Evolutionary conservation across 2,888 invertebrate species (phyloP), one percentile per base, ranked within the genome.

Genomic region (Dryocosmus kuriphilus): DNA sequence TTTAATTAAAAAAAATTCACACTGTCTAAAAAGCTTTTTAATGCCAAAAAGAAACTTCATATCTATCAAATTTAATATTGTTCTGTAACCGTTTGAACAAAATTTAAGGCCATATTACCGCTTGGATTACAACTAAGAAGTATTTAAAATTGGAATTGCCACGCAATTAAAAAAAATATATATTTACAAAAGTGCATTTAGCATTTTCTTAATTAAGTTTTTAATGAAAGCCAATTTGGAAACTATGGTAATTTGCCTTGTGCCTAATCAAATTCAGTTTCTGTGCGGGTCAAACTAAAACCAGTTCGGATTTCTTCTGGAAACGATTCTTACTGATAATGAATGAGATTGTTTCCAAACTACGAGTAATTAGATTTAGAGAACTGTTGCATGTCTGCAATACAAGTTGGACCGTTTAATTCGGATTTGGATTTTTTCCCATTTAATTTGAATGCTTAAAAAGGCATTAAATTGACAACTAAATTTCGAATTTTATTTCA

Each of bases 271-370:
- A 67, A 67, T 46, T 41, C 41, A 67, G 46, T 67, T 67, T 41
- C 27, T 46, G 41, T 67, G 22, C 27, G 27, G 41, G 16, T 46
- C 22, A 38, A 67, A 67, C 19, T 46, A 19, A 46, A 67, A 67
- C 19, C 65, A 67, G 41, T 46, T 65, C 22, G 38, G 14, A 16
- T 22, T 65, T 67, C 65, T 67, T 67, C 41, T 67, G 65, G 41
- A 38, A 51, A 46, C 65, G 24, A 67, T 67, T 67, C 41, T 41
- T n/a, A 51, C 46, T 51, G 51, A 51, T n/a, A n/a, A 51, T 46
- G 65, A 65, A 41, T 51, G 65, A 67, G 65, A 67, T 67, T 41
- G 65, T 67, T 67, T 67, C 38, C 41, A 46, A 46, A 46, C 65
- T 67, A 9, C 41, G 19, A 67, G 27, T 41, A 41, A 67, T 67